Evolutionary conservation across 2,888 invertebrate species (phyloP), one percentile per base, ranked within the genome.

Genomic region (Sesamia inferens): DNA sequence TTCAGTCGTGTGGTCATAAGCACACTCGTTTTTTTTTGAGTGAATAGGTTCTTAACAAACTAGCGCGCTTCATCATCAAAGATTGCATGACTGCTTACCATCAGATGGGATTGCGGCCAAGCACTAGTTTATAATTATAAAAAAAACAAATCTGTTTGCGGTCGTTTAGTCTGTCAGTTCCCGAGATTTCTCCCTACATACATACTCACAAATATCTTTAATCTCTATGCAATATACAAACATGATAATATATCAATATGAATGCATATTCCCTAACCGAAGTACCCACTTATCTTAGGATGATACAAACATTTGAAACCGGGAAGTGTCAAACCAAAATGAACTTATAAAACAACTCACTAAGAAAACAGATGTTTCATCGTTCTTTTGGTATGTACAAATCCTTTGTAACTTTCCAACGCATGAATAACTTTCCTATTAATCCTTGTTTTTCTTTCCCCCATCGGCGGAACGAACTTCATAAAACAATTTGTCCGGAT

Each of bases 401-500:
- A 81, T 74, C 65, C 68, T 81, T 76, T 76, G 65, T 65, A 67
- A 58, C 22, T 57, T 61, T 54, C 31, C 68, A 72, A 68, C 47
- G 68, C 70, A 65, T 64, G 64, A 84, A 69, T 65, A 68, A 72
- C 62, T 61, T 64, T 6, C 61, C 83, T 83, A 81, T 68, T 79
- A 81, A 74, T 82, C 55, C 58, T 71, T 83, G 70, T 74, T 82
- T 74, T 79, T 68, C 70, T 83, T 79, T 74, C 59, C 83, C 54
- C 62, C 58, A 71, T 79, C 24, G 51, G 58, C 54, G 47, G 39
- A 62, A 67, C 63, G 65, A 79, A 83, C 68, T 83, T 81, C 66
- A 83, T 83, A 69, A 83, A 71, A 81, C 81, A 76, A 81, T 83
- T 83, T 80, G 81, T 69, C 51, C 19, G 58, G 55, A 83, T 71